Evolutionary conservation across 2,888 invertebrate species (phyloP).

Genomic region (Sepiola atlantica): DNA sequence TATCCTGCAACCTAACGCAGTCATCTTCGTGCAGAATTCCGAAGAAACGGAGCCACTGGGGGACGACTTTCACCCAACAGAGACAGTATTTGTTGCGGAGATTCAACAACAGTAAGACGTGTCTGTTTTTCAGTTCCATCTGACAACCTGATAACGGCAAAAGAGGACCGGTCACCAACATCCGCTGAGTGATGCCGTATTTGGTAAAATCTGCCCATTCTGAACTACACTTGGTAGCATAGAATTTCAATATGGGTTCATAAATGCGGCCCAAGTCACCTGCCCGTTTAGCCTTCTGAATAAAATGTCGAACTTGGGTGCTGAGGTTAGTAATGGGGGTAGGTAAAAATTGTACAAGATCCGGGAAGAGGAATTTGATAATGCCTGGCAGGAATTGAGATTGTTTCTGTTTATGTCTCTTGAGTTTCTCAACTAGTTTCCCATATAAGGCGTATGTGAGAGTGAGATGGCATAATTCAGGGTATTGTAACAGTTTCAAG

Average conservation of each 20-base stretch:
- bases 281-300: background rate
- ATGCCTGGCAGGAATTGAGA: background rate
- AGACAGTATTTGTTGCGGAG: constrained; percentile 34
- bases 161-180: constrained; percentile 32
- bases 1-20: background rate
- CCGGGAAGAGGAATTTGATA: constrained; percentile 23
- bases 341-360: constrained; percentile 36
- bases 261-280: background rate
- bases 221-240: background rate
- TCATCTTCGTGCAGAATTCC: constrained; percentile 39
- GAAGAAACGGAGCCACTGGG: constrained; percentile 44
- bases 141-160: background rate
- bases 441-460: constrained; percentile 41
- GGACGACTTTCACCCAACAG: constrained; percentile 38
- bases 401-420: background rate
- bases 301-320: background rate
- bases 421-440: constrained; percentile 13
- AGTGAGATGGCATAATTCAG: background rate
- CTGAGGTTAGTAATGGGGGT: background rate
- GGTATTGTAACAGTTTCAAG: background rate
- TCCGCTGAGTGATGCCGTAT: background rate
- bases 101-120: background rate
- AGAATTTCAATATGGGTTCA: background rate
- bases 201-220: constrained; percentile 34
- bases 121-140: constrained; percentile 32